phyloP scores from a whole-genome alignment of 2,113 vertebrate species.

The Excalfactoria chinensis region DNA sequence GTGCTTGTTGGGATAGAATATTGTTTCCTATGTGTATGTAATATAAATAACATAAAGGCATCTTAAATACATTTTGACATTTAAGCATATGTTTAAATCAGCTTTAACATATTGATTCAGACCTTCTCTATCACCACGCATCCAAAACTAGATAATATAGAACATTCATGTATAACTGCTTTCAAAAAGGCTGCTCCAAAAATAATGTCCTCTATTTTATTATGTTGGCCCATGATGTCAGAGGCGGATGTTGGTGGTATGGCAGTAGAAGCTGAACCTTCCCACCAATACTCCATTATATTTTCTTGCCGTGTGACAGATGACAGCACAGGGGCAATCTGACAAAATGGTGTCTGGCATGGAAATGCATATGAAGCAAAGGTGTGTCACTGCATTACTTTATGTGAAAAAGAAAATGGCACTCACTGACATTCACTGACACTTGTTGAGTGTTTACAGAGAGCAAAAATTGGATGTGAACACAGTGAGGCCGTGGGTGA shows the following conservation, averaged over 20 bases:
- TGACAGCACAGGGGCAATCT: neutral
- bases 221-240: neutral
- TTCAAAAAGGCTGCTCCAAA: neutral
- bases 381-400: neutral
- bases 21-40: neutral
- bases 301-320: neutral
- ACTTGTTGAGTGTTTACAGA: too few species aligned
- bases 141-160: neutral
- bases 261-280: neutral
- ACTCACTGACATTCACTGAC: too few species aligned
- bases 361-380: neutral
- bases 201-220: neutral
- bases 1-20: neutral
- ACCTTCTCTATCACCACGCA: neutral
- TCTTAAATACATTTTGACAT: slow-evolving; percentile 46
- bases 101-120: neutral
- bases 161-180: neutral
- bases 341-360: neutral
- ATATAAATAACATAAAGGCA: slow-evolving; percentile 42
- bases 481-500: too few species aligned
- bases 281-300: neutral
- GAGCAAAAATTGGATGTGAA: too few species aligned
- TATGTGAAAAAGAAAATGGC: neutral
- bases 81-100: slow-evolving; percentile 42
- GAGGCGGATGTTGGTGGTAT: neutral